A percentile compares a stretch with the other conserved stretches of the same genome.
Evolutionary conservation across 1,140 invertebrate species (phyloP).

Genomic region (Grapholita molesta): DNA sequence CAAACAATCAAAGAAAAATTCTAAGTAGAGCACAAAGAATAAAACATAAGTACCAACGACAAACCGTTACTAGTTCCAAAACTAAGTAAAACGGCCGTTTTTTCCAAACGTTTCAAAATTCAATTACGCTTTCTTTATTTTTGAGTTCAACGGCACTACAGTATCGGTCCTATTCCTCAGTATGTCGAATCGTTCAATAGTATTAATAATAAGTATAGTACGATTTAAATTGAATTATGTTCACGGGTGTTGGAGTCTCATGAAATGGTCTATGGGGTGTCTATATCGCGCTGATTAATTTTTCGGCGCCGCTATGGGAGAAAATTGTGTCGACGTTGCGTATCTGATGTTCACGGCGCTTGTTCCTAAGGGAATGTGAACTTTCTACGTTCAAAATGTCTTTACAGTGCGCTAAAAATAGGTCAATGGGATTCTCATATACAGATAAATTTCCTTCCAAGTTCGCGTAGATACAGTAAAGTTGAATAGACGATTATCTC

Average conservation of each 20-base stretch:
- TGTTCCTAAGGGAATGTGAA: slow-evolving; percentile 20
- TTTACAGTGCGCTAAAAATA: no score
- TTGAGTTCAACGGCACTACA: slow-evolving; percentile 54
- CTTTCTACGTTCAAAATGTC: background rate
- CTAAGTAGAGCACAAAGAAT: background rate
- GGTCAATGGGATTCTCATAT: no score
- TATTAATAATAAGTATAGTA: slow-evolving; percentile 54
- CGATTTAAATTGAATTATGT: slow-evolving; percentile 74
- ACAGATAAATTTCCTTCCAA: no score
- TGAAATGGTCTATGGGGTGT: slow-evolving; percentile 73
- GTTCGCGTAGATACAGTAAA: no score
- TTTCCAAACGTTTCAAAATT: slow-evolving; percentile 42
- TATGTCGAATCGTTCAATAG: slow-evolving; percentile 56
- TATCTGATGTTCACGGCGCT: slow-evolving; percentile 26
- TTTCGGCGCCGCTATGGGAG: slow-evolving; percentile 62
- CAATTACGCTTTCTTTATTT: slow-evolving; percentile 65
- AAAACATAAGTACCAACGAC: background rate
- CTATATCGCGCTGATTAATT: slow-evolving; percentile 64
- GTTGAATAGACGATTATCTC: no score
- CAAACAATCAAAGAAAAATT: background rate
- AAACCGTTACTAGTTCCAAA: slow-evolving; percentile 7
- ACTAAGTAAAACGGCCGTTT: slow-evolving; percentile 1
- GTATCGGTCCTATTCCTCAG: slow-evolving; percentile 53
- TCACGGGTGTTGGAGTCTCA: slow-evolving; percentile 67
- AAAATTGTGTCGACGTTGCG: slow-evolving; percentile 33